Evolutionary conservation across 2,113 vertebrate genomes (phyloP).

Genomic region (Cephalopholis sonnerati): DNA sequence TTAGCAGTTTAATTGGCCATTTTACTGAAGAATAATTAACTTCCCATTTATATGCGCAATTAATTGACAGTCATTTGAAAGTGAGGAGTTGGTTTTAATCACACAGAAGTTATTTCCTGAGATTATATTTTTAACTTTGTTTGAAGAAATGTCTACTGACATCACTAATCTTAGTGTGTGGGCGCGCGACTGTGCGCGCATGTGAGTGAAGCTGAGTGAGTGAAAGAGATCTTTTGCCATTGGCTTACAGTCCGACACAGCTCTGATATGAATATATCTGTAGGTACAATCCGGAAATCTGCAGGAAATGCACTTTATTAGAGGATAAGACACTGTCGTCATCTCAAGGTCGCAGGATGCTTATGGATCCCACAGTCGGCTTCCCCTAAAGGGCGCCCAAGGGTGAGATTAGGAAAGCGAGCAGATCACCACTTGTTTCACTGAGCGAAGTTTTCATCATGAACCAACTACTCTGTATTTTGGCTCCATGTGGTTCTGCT

Average conservation of each 20-base stretch:
- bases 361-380: constrained; percentile 9
- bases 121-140: constrained; percentile 67
- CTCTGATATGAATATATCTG: constrained; percentile 20
- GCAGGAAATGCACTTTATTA: constrained; percentile 23
- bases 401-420: constrained; percentile 3
- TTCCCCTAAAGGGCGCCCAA: not conserved
- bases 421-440: constrained; percentile 21
- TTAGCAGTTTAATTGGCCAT: constrained; percentile 99
- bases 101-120: constrained; percentile 81
- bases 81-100: constrained; percentile 90
- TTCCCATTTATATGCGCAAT: constrained; percentile 97
- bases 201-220: not conserved
- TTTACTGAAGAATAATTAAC: constrained; percentile 97
- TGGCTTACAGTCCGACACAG: constrained; percentile 1
- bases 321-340: not conserved
- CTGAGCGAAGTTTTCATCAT: not conserved
- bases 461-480: constrained; percentile 7
- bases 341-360: constrained; percentile 24
- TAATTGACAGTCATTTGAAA: constrained; percentile 96
- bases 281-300: constrained; percentile 6
- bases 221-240: not conserved
- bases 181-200: not conserved
- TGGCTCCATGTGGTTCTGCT: not conserved
- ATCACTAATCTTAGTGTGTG: constrained; percentile 30
- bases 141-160: constrained; percentile 48